A percentile compares a stretch with the other conserved stretches of the same genome.
phyloP scores from a whole-genome alignment of 2,888 invertebrate genomes.

The Pasiphila rectangulata region DNA sequence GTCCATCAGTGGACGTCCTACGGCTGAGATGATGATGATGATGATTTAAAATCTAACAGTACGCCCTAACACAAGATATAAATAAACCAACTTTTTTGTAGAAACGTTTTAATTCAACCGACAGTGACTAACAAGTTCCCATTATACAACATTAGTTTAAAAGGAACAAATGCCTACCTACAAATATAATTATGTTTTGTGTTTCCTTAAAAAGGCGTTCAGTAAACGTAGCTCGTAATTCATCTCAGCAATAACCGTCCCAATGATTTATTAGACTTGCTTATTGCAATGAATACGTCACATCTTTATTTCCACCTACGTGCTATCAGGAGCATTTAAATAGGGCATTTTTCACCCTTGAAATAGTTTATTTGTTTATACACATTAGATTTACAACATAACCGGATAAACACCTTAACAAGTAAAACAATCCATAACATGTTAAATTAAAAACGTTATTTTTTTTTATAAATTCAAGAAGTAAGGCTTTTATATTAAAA shows the following conservation, averaged over 20 bases:
- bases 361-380: no score
- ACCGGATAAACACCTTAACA: no score
- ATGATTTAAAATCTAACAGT: no score
- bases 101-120: background rate
- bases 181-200: constrained; percentile 45
- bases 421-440: no score
- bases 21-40: no score
- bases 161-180: constrained; percentile 34
- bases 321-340: constrained; percentile 1
- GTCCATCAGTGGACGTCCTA: no score
- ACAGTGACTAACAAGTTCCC: constrained; percentile 19
- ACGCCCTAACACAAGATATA: no score
- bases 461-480: background rate
- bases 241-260: constrained; percentile 61
- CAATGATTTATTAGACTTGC: constrained; percentile 39
- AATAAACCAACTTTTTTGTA: no score
- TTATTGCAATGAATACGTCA: constrained; percentile 21
- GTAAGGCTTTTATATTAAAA: no score
- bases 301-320: constrained; percentile 19
- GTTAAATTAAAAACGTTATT: constrained; percentile 2
- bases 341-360: no score
- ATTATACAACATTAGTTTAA: constrained; percentile 29
- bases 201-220: constrained; percentile 40
- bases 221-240: constrained; percentile 53
- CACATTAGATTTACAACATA: no score